A percentile compares a stretch with the other conserved stretches of the same genome.
Evolutionary conservation across 1,140 invertebrate species (phyloP).

Genomic region (Aphelenchoides fujianensis): DNA sequence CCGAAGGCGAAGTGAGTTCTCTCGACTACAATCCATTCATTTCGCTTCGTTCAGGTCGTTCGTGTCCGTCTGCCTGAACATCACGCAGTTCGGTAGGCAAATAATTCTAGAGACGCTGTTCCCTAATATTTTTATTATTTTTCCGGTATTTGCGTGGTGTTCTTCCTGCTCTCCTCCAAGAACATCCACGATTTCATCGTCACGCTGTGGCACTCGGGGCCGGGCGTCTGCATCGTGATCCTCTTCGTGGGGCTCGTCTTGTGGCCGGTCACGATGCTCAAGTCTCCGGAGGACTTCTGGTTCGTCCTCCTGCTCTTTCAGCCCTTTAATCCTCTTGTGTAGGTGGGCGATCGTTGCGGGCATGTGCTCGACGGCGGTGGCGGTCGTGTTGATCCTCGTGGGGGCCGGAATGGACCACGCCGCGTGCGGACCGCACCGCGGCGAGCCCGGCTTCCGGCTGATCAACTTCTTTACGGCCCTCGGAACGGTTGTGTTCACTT

Average conservation of each 20-base stretch:
- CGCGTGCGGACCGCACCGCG: conserved; percentile 35
- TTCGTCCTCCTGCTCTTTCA: conserved; percentile 53
- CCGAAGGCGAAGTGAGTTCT: conserved; percentile 48
- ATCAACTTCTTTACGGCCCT: conserved; percentile 63
- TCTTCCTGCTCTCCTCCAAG: conserved; percentile 71
- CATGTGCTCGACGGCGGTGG: conserved; percentile 42
- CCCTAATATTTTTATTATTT: too few relatives aligned
- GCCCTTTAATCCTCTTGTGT: neutral
- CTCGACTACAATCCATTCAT: neutral
- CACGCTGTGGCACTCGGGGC: conserved; percentile 64
- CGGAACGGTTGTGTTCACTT: conserved; percentile 55
- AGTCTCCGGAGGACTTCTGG: conserved; percentile 74
- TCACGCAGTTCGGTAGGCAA: conserved; percentile 74
- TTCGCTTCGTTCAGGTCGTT: conserved; percentile 62
- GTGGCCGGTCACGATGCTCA: conserved; percentile 71
- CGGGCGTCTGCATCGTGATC: conserved; percentile 71
- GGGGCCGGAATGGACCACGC: conserved; percentile 38
- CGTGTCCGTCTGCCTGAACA: conserved; percentile 67
- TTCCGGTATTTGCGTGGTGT: conserved; percentile 72
- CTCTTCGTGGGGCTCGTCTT: conserved; percentile 69
- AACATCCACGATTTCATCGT: conserved; percentile 66
- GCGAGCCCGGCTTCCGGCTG: conserved; percentile 42
- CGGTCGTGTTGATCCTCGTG: conserved; percentile 55
- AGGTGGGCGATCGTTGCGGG: conserved; percentile 46
- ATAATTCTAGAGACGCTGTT: too few relatives aligned